Base-by-base conservation (phyloP, 2,113 vertebrate species). In the Callipepla californica region DNA sequence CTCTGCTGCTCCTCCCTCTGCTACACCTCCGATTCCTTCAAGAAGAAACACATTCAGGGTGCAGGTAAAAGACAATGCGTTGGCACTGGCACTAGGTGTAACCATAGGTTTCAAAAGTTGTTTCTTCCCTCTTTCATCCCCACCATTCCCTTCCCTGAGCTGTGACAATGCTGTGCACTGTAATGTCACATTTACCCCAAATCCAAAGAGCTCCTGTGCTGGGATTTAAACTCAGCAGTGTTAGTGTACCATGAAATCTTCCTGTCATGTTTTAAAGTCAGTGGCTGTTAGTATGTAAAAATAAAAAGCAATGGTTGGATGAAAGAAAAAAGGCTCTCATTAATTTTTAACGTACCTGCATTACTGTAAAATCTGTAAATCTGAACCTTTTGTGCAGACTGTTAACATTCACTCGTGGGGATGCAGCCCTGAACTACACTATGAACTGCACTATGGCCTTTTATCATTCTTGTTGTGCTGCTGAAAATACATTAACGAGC, bases 281-380 rank as follows among this genome's bases (percentile, higher is more conserved):
- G 7, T 51, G 70, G 74, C 85, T 86, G 22, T 83, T 70, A 30
- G 38, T 61, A 58, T 30, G 65, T 90, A 66, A 94, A 93, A 95
- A 93, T 91, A 96, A 96, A 92, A 88, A 93, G 72, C 85, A 92
- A 83, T 85, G 65, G 65, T 59, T 96, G 34, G 91, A 92, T 90
- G 87, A 92, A 92, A 82, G 28, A 91, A 68, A 88, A 89, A 87
- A 70, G 83, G 20, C 81, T 96, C 70, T 92, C n/a, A 44, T 34
- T 85, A 30, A 13, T 93, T 87, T 91, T 83, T 92, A 44, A 69
- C 30, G 26, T 67, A 62, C 28, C 22, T 73, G 38, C 51, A 80
- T 66, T 58, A 89, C 80, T 40, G 40, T 40, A 40, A 40, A 40
- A 40, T 40, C 40, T 40, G 40, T 40, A 81, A 30, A 53, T 17